phyloP scores from a whole-genome alignment of 2,888 invertebrate genomes.

The Cetonia aurata region DNA sequence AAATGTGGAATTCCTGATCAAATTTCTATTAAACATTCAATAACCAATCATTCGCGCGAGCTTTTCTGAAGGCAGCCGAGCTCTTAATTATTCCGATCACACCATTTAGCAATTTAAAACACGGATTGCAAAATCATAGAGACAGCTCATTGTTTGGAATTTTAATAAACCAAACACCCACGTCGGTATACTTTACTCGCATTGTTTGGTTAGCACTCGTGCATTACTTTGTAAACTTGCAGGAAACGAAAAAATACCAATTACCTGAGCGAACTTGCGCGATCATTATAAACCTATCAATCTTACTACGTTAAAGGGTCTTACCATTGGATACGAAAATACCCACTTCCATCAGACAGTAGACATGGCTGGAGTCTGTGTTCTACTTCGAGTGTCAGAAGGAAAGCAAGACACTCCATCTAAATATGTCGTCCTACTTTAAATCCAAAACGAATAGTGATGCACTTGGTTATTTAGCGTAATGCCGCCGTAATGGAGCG shows the following conservation, averaged over 20 bases:
- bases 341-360: not conserved
- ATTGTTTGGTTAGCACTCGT: too few relatives aligned
- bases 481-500: not conserved
- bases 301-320: slow-evolving; percentile 2
- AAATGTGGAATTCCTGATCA: not conserved
- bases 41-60: not conserved
- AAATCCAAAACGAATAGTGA: slow-evolving; percentile 1
- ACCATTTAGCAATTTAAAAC: not conserved
- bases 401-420: slow-evolving; percentile 11
- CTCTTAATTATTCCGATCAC: slow-evolving; percentile 1
- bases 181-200: too few relatives aligned
- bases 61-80: not conserved
- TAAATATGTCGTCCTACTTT: slow-evolving; percentile 1
- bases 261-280: too few relatives aligned
- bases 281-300: slow-evolving; percentile 15
- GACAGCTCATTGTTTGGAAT: too few relatives aligned
- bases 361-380: not conserved
- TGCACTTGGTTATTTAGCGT: not conserved
- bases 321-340: not conserved
- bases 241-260: too few relatives aligned
- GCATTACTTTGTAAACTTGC: too few relatives aligned
- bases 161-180: too few relatives aligned
- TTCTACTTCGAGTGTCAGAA: slow-evolving; percentile 1
- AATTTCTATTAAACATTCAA: slow-evolving; percentile 7
- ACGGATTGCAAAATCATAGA: too few relatives aligned